Percentiles rank a stretch among this genome's conserved stretches.
These are phyloP conservation scores for Synanthedon tipuliformis DNA, from an alignment of 2,888 invertebrate species.

Conservation along the genomic window DNA sequence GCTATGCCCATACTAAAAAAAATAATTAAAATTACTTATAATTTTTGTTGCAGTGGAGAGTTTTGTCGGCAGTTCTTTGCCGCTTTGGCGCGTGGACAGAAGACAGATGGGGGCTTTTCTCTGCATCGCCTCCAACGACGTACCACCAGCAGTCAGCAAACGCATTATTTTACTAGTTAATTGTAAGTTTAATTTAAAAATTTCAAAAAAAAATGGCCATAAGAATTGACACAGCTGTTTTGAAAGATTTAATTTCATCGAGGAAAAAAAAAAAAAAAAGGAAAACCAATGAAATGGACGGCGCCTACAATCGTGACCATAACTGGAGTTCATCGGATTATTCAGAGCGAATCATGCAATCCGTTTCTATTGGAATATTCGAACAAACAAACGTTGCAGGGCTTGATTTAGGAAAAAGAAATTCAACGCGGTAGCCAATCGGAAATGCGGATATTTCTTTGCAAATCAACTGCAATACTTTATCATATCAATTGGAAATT, in stretches of 20 bases:
- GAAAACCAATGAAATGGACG: neutral
- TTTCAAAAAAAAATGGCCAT: too few species aligned
- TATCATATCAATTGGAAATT: too few species aligned
- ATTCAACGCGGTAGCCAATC: too few species aligned
- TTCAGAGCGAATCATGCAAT: neutral
- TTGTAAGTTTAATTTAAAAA: conserved; percentile 74
- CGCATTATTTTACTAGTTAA: conserved; percentile 88
- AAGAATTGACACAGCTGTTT: too few species aligned
- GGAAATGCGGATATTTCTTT: too few species aligned
- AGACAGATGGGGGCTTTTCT: conserved; percentile 93
- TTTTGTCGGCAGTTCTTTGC: conserved; percentile 74
- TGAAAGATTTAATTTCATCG: too few species aligned
- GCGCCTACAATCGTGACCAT: neutral
- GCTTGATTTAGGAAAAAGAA: neutral
- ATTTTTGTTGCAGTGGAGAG: conserved; percentile 71
- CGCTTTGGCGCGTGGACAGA: conserved; percentile 82
- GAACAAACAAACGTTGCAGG: neutral
- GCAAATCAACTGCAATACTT: too few species aligned
- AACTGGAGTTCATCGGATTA: neutral
- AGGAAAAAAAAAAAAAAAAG: neutral
- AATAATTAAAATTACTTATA: neutral
- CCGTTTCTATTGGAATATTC: neutral
- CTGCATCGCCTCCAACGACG: conserved; percentile 92
- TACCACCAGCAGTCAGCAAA: conserved; percentile 91
- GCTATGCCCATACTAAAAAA: neutral